These are phyloP conservation scores for Sebastes oblongus DNA, from an alignment of 2,797 vertebrate genomes.

Conservation along the genomic window DNA sequence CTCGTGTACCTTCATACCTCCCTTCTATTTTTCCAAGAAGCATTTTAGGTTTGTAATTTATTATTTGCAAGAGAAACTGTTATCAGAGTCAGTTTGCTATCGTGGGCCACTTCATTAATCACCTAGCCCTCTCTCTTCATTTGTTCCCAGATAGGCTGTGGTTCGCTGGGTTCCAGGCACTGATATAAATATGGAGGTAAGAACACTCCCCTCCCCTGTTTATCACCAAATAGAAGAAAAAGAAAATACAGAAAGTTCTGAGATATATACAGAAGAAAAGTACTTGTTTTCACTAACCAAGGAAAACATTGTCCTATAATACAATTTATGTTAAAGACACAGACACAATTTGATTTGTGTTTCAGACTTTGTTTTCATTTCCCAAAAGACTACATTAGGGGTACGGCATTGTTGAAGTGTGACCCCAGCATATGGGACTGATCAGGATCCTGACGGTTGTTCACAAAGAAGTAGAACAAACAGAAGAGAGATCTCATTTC, in stretches of 20 bases:
- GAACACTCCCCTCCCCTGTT: conserved; percentile 75
- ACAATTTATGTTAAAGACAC: neutral
- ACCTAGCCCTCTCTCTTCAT: conserved; percentile 79
- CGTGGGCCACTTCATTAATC: conserved; percentile 86
- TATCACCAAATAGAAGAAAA: conserved; percentile 70
- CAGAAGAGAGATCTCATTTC: conserved; percentile 16
- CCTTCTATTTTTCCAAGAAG: conserved; percentile 57
- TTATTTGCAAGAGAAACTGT: conserved; percentile 85
- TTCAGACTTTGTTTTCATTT: conserved; percentile 8
- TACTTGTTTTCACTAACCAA: conserved; percentile 9
- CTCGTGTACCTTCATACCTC: conserved; percentile 59
- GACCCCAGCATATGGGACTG: conserved; percentile 72
- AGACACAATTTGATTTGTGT: neutral
- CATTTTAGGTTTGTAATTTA: conserved; percentile 84
- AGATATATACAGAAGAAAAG: conserved; percentile 39
- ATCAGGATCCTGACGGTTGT: conserved; percentile 54
- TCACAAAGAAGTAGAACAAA: conserved; percentile 50
- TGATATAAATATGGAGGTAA: conserved; percentile 84
- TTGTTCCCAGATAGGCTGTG: conserved; percentile 83
- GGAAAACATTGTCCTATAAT: neutral
- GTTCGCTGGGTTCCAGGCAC: conserved; percentile 80
- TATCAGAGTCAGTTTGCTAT: conserved; percentile 85
- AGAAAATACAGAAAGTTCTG: conserved; percentile 57
- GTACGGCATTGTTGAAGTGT: conserved; percentile 29
- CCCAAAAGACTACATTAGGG: neutral